These are phyloP conservation scores for Oxycera nigricornis DNA, from an alignment of 2,888 invertebrate genomes.

Conservation along the genomic window DNA sequence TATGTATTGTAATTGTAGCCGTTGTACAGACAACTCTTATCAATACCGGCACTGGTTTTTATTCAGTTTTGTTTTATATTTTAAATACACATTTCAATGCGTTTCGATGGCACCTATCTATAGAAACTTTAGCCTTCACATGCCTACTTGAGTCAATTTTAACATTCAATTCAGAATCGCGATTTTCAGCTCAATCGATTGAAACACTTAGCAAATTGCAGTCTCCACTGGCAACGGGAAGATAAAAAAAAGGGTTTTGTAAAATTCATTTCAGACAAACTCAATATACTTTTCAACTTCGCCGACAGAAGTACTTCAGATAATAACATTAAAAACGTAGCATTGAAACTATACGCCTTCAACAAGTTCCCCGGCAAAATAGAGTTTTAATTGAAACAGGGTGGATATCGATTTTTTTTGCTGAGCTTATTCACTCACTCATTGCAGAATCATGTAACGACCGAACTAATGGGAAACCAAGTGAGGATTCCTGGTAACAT, in stretches of 20 bases:
- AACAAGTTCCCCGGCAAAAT: neutral
- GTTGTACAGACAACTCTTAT: neutral
- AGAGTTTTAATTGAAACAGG: neutral
- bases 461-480: neutral
- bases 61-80: too few relatives aligned
- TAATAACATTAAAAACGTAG: neutral
- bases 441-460: neutral
- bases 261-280: neutral
- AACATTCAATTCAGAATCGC: too few relatives aligned
- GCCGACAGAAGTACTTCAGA: neutral
- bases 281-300: slow-evolving; percentile 1
- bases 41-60: too few relatives aligned
- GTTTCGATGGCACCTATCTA: too few relatives aligned
- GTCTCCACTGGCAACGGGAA: too few relatives aligned
- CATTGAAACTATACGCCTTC: neutral
- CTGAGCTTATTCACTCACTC: too few relatives aligned
- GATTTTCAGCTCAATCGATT: too few relatives aligned
- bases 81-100: too few relatives aligned
- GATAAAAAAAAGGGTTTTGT: too few relatives aligned
- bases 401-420: neutral
- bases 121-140: too few relatives aligned
- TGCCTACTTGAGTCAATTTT: too few relatives aligned
- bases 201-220: too few relatives aligned
- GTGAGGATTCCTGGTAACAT: neutral
- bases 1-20: neutral